Evolutionary conservation across 92 coral and sea anemone genomes (phyloP), one percentile per base, ranked within the genome.

Genomic region (Epizoanthus fatuus): DNA sequence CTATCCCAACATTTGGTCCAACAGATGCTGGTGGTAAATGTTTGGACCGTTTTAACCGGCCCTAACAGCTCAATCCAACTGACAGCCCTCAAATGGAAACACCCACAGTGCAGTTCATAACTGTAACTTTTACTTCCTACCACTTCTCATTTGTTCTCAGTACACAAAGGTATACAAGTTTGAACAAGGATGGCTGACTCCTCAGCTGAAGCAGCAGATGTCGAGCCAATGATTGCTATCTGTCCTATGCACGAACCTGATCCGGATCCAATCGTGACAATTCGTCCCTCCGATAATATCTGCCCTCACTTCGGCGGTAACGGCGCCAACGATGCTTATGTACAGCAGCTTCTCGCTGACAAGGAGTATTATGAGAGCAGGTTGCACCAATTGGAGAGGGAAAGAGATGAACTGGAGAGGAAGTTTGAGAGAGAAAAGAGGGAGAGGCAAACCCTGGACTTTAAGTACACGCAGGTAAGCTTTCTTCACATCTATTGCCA

Each of bases 361-460:
- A 12, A 63, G 14, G 87, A 81, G 63, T 86, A 74, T 58, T 71
- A 80, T 74, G 91, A 94, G 45, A 56, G 64, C 16, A 87, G 91
- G 13, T 83, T 89, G 53, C 56, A 58, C 22, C 92, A 96, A 86
- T 81, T 94, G 63, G 72, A 72, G 52, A 89, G 72, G 55, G 98
- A 96, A 17, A 90, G 91, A 72, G 95, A 94, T 47, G 96, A 96
- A 16, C 81, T 91, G 25, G 93, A 90, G 71, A 76, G 88, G 29
- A 86, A 86, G 81, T 91, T 86, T 69, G 96, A 92, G 51, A 81
- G 95, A 38, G 98, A 96, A 67, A 87, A 88, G 69, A 79, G 94
- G 40, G 98, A 94, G 78, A 79, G 94, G 22, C 88, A 89, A 52
- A 71, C 92, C 5, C 59, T 91, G 51, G 79, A 94, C 58, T 73